Conservation (phyloP, 2,113 vertebrate species). For the Rhinoptilus africanus region DNA sequence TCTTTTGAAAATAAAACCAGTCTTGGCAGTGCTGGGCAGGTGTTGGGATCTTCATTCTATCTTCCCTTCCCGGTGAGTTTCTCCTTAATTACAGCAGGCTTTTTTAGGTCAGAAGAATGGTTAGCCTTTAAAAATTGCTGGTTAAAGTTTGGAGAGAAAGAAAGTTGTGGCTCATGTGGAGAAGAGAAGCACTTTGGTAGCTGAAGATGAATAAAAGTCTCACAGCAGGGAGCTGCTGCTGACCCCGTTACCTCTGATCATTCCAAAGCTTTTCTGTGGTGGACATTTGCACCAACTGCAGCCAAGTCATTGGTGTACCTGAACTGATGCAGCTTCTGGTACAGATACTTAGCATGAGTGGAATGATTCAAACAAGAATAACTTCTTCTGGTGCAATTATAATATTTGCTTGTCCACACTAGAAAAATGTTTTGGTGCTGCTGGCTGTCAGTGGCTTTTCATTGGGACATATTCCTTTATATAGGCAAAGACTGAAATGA, state of each 20-base stretch:
- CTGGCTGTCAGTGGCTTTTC: neutral
- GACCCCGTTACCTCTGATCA: neutral
- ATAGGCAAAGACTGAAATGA: neutral
- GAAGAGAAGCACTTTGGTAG: slow-evolving; percentile 10
- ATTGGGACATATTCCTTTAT: neutral
- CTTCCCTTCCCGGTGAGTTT: neutral
- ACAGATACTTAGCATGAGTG: neutral
- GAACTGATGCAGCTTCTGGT: neutral
- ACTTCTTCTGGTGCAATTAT: neutral
- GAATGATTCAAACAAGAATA: neutral
- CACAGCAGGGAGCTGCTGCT: neutral
- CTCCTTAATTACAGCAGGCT: neutral
- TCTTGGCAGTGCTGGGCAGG: neutral
- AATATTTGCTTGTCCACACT: neutral
- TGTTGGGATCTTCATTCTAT: neutral
- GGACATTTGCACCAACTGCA: neutral
- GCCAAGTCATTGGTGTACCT: neutral
- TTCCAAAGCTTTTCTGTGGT: neutral
- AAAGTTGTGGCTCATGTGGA: slow-evolving; percentile 3
- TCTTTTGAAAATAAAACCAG: neutral
- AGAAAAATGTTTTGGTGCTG: neutral
- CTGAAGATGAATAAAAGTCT: neutral
- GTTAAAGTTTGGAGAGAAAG: neutral
- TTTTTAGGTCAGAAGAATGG: slow-evolving; percentile 32
- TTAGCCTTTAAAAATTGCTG: neutral